phyloP scores from a whole-genome alignment of 2,797 vertebrate species.

The Pristis pectinata region DNA sequence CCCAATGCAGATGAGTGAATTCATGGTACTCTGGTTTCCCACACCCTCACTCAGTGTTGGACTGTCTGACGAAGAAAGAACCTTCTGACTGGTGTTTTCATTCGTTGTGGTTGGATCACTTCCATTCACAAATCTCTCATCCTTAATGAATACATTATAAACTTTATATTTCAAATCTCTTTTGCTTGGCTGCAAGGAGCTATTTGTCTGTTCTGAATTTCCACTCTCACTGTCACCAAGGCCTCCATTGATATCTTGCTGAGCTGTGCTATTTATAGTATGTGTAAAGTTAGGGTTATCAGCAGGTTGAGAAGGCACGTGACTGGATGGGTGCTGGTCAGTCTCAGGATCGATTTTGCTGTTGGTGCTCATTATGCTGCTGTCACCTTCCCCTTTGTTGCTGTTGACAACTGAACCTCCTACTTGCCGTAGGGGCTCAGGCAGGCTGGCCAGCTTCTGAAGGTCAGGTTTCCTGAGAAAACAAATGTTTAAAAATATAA shows the following conservation, averaged over 20 bases:
- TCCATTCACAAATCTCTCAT: neutral
- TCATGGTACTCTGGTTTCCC: neutral
- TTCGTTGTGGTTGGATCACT: too few species aligned
- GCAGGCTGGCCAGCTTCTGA: neutral
- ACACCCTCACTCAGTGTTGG: neutral
- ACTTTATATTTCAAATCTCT: too few species aligned
- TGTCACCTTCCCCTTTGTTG: neutral
- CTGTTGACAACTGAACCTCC: neutral
- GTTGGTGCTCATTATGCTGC: neutral
- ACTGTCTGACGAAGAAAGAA: neutral
- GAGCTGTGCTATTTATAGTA: neutral
- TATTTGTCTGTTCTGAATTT: neutral
- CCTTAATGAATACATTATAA: neutral
- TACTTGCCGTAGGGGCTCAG: neutral
- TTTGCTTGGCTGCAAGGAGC: neutral
- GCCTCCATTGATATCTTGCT: neutral
- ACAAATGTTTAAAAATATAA: neutral
- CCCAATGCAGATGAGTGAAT: neutral
- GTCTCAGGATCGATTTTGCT: neutral
- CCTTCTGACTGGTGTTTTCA: neutral
- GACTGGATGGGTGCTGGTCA: neutral
- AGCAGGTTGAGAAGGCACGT: neutral
- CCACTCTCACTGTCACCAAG: neutral
- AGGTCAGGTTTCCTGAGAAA: neutral
- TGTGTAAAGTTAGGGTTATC: too few species aligned